Evolutionary conservation across 2,888 invertebrate genomes (phyloP), one percentile per base, ranked within the genome.

Genomic region (Itoplectis maculator): DNA sequence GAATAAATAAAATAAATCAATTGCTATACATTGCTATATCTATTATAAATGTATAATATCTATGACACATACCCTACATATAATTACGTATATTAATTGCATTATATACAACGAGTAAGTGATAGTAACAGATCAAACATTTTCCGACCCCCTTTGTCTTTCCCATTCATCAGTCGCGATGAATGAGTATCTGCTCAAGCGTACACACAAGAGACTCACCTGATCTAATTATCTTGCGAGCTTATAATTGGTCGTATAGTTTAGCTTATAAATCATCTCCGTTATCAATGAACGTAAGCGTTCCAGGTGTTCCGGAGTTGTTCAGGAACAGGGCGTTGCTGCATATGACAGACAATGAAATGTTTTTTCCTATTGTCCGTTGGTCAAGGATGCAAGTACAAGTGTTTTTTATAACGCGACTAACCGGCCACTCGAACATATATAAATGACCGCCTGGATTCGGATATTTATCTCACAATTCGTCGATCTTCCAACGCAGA

Each of bases 341-440:
- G n/a, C 45, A 20, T 51, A 20, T 49, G 61, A 6, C 47, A 42
- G n/a, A 45, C 18, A n/a, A 23, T 23, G 15, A 59, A 59, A 11
- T 29, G 51, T 54, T 18, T 66, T 66, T 47, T 66, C 40, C 45
- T 70, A 8, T 20, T 20, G 15, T 23, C 56, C 42, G 11, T 59
- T 35, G 18, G 18, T 51, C 56, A 70, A 35, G 37, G n/a, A 40
- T 69, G 69, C 40, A 54, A 54, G 20, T 69, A 59, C 56, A 70
- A 59, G 70, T 72, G 54, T 15, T 47, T 23, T 18, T 20, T 59
- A 42, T 47, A 45, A 37, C 5, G 56, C 13, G 49, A 49, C 20
- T 29, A 59, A 47, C 11, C 15, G 15, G 35, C 1, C 18, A 2
- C 15, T 45, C 49, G 49, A 35, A n/a, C 5, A 13, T 63, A 35